Percentiles rank a stretch among this genome's conserved stretches.
These are phyloP conservation scores for Toxotes jaculatrix DNA, from an alignment of 2,113 vertebrate genomes.

Conservation along the genomic window DNA sequence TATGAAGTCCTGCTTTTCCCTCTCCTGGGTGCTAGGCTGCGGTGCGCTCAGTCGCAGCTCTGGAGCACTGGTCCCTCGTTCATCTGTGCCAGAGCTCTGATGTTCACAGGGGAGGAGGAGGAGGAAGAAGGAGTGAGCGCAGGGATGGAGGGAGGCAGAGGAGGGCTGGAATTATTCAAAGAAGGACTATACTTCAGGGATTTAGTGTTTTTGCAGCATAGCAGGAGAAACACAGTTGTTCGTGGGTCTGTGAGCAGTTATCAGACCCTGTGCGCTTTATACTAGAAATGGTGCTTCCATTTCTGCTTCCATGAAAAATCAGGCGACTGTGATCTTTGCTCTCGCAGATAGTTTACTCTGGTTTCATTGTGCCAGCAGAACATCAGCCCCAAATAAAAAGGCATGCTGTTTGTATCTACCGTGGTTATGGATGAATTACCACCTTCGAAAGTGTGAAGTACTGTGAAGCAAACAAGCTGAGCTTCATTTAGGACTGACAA, in stretches of 20 bases:
- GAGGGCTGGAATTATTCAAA: constrained; percentile 68
- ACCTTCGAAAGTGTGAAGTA: neutral
- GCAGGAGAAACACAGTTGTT: constrained; percentile 34
- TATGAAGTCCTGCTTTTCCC: constrained; percentile 71
- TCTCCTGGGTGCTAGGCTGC: constrained; percentile 61
- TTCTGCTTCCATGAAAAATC: constrained; percentile 30
- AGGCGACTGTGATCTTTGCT: constrained; percentile 46
- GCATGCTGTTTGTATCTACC: neutral
- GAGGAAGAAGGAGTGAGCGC: constrained; percentile 25
- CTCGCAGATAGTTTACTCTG: constrained; percentile 1
- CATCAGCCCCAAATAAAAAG: neutral
- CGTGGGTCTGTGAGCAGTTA: constrained; percentile 44
- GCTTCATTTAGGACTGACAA: no score
- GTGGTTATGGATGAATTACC: neutral
- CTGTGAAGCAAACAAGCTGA: no score
- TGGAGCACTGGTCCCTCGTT: constrained; percentile 47
- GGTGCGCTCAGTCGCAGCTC: constrained; percentile 49
- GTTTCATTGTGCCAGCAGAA: constrained; percentile 6
- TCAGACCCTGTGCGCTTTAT: constrained; percentile 31
- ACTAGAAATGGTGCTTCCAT: constrained; percentile 24
- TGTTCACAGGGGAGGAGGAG: constrained; percentile 66
- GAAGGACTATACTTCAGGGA: constrained; percentile 57
- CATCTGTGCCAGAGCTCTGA: constrained; percentile 67
- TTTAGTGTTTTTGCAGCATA: constrained; percentile 42
- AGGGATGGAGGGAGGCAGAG: constrained; percentile 45